These are phyloP conservation scores for Phrynocephalus versicolor DNA, from an alignment of 2,113 vertebrate genomes.

Conservation along the genomic window DNA sequence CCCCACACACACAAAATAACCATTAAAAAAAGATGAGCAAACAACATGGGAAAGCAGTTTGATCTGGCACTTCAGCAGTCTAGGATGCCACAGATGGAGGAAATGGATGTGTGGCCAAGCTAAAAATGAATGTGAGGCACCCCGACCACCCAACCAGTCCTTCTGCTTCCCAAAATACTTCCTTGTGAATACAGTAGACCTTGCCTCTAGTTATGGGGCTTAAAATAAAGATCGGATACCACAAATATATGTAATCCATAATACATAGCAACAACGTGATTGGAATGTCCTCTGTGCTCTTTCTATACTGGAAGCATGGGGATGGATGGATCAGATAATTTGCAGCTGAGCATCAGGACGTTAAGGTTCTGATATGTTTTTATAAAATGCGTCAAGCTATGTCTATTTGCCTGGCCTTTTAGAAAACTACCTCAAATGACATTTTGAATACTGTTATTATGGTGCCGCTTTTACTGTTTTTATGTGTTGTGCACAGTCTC, in stretches of 20 bases:
- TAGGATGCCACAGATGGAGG: background rate
- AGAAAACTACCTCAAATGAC: background rate
- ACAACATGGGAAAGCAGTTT: constrained; percentile 22
- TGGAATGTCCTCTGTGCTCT: background rate
- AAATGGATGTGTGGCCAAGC: constrained; percentile 26
- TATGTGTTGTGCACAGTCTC: background rate
- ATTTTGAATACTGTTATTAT: background rate
- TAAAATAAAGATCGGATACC: background rate
- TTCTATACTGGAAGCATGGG: background rate
- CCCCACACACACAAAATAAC: no score
- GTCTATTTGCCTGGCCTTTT: no score
- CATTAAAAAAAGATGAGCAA: constrained; percentile 24
- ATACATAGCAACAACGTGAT: background rate
- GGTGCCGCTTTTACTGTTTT: background rate
- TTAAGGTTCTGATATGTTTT: background rate
- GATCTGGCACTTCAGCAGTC: background rate
- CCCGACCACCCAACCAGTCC: background rate
- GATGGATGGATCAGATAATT: background rate
- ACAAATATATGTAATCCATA: background rate
- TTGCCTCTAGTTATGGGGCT: background rate
- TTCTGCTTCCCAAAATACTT: background rate
- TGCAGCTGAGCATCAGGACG: background rate
- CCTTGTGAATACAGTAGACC: background rate
- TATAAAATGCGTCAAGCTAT: background rate
- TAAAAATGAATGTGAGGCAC: constrained; percentile 1